Evolutionary conservation across 1,140 invertebrate species (phyloP).

Genomic region (Sycophila sp.): DNA sequence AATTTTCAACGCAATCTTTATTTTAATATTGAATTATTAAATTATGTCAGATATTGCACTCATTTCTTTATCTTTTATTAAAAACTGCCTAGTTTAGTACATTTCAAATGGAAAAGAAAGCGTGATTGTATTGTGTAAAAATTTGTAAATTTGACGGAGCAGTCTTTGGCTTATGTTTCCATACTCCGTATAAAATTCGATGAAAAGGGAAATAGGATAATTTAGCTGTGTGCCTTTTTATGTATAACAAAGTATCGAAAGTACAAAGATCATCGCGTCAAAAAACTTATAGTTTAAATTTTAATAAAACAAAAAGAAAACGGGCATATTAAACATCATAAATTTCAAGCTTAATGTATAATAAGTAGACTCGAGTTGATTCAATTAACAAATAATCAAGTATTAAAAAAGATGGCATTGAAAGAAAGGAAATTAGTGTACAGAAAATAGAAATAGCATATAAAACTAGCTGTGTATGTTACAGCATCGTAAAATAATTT

Average conservation of each 20-base stretch:
- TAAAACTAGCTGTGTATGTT: constrained; percentile 16
- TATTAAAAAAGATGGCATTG: too few relatives aligned
- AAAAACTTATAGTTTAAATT: background rate
- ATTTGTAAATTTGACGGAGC: constrained; percentile 29
- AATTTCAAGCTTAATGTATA: too few relatives aligned
- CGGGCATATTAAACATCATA: too few relatives aligned
- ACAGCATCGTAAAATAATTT: constrained; percentile 22
- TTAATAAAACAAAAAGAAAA: background rate
- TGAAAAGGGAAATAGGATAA: background rate
- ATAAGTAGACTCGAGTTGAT: too few relatives aligned
- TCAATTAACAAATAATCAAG: too few relatives aligned
- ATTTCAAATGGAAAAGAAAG: background rate
- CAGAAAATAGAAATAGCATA: background rate
- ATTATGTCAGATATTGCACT: constrained; percentile 22
- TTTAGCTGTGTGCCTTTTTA: background rate
- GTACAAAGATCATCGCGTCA: background rate
- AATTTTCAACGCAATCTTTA: constrained; percentile 56
- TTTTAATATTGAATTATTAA: constrained; percentile 36
- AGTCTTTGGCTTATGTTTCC: background rate
- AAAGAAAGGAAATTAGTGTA: too few relatives aligned
- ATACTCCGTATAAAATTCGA: background rate
- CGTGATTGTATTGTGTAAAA: background rate
- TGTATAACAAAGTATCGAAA: background rate
- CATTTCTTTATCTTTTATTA: constrained; percentile 39
- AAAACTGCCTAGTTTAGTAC: background rate